Base-by-base conservation (phyloP, 92 coral and sea anemone genomes). In the Porites rus region DNA sequence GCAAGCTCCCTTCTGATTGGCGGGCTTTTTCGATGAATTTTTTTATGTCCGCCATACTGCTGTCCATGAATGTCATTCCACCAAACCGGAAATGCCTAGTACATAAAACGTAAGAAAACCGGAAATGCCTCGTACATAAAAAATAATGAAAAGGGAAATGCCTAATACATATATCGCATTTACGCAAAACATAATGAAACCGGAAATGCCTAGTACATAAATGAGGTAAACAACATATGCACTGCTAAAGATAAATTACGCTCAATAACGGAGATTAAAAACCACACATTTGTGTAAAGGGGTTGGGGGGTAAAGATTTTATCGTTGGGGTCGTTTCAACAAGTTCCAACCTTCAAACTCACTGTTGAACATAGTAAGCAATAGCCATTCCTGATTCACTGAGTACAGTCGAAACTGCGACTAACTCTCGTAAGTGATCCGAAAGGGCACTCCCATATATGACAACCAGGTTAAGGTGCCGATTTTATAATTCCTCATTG, bases 11-110 rank as follows among this genome's bases (percentile, higher is more conserved):
- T 51, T 80, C 56, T 31, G 78, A 60, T 86, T 81, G 65, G 75
- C 64, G 86, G 68, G 88, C 64, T 69, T 74, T 59, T 20, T 81
- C 78, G 69, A 94, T 77, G 77, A 94, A 92, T 43, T 75, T 60
- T 51, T 65, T 87, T 95, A 94, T 94, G 80, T 92, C 95, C 43
- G 95, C 94, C 80, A 90, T 94, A 71, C 90, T 90, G 17, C 92
- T 88, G 62, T 88, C 91, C 90, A 94, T 74, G 79, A 94, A 84
- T 46, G 89, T 78, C 75, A 90, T 84, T 6, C 98, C 98, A 50
- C 98, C 98, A 70, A 91, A 90, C 50, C 93, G 86, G 54, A 89
- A 88, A 72, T 94, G 93, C 89, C 98, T 94, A 64, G 12, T 75
- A 76, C 65, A 51, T 61, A 78, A 51, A 51, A 72, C 58, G 69